Conservation (phyloP, 1,140 invertebrate species). For the Calliphora vicina region DNA sequence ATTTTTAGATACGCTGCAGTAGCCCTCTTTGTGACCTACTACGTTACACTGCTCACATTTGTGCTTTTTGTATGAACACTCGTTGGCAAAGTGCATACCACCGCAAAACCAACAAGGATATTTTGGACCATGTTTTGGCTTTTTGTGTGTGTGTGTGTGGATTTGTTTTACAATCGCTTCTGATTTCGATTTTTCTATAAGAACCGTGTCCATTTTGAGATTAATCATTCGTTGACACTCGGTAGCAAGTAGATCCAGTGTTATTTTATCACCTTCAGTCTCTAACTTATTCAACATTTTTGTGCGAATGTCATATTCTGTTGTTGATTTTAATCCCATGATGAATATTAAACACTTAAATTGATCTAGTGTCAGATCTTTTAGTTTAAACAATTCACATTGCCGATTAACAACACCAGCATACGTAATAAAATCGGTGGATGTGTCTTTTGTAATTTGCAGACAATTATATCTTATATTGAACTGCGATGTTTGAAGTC, state of each 20-base stretch:
- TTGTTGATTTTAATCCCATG: constrained; percentile 19
- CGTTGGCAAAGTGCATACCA: background rate
- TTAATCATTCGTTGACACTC: constrained; percentile 28
- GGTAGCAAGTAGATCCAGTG: background rate
- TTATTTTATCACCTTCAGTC: constrained; percentile 3
- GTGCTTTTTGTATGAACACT: too few relatives aligned
- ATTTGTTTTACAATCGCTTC: background rate
- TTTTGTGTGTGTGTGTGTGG: background rate
- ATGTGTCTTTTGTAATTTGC: constrained; percentile 23
- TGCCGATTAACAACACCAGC: constrained; percentile 10
- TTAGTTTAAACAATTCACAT: constrained; percentile 32
- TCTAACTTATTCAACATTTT: constrained; percentile 27
- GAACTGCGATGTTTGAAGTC: constrained; percentile 24
- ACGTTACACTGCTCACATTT: too few relatives aligned
- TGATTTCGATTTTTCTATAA: constrained; percentile 7
- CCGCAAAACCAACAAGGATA: background rate
- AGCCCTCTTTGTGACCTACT: too few relatives aligned
- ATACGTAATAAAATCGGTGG: constrained; percentile 14
- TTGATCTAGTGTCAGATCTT: constrained; percentile 27
- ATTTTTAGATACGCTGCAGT: too few relatives aligned
- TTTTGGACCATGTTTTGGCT: background rate
- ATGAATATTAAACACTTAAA: constrained; percentile 39
- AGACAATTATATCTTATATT: constrained; percentile 36
- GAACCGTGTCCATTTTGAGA: constrained; percentile 11
- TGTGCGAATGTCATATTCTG: constrained; percentile 29